Evolutionary conservation across 1,140 invertebrate genomes (phyloP), one percentile per base, ranked within the genome.

Genomic region (Ceratina calcarata): DNA sequence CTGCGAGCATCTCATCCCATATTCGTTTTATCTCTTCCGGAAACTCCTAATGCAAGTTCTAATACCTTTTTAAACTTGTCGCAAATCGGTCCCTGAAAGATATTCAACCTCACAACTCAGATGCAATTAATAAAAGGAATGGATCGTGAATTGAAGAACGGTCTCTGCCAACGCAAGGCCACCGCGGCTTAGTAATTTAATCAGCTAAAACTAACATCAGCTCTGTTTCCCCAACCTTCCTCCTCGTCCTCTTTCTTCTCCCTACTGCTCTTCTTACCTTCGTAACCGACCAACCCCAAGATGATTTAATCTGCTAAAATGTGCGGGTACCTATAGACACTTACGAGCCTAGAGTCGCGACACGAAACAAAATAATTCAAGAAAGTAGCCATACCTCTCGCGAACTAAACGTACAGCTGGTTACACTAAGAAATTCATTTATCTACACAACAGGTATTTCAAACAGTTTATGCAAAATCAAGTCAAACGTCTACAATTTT

Each of bases 261-360:
- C 80, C 66, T 81, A 84, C 85, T 72, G 82, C 69, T 84, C 84
- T 85, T 74, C 84, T 90, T 87, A 87, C 86, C 85, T 88, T 79
- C 81, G 85, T 86, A 88, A 88, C 90, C 87, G 83, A 89, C 85
- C 86, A 84, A 87, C 86, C 86, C 87, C 83, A 88, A 91, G 90
- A 93, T 93, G 88, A 92, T 92, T 92, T 93, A 92, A 93, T 93
- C 91, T 89, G 85, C 91, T 93, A 93, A 93, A 92, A 92, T 89
- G 90, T 87, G 82, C 86, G 73, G 78, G 76, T 85, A 82, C 82
- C 88, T 90, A 89, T 86, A 89, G 84, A 82, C 86, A 89, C 89
- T 90, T 89, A 87, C 85, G 77, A 82, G 83, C 37, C 78, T 75
- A 68, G 76, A 72, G 78, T 86, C 82, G 81, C 86, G 80, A 90